Evolutionary conservation across 1,140 invertebrate genomes (phyloP).

Genomic region (Maniola jurtina): DNA sequence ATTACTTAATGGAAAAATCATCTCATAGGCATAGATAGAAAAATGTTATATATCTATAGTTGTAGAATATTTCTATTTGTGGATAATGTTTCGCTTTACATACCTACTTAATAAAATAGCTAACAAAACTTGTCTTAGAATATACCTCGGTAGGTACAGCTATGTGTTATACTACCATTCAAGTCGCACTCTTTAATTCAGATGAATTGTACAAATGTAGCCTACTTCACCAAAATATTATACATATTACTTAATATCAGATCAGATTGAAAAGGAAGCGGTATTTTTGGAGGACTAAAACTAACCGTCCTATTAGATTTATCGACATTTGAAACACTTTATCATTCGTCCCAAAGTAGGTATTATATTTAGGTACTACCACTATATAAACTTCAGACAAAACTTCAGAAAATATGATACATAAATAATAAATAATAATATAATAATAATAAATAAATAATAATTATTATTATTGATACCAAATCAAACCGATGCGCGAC

Average conservation of each 20-base stretch:
- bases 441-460: no score
- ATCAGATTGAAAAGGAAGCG: slow-evolving; percentile 1
- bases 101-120: neutral
- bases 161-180: no score
- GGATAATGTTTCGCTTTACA: slow-evolving; percentile 22
- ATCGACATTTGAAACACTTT: neutral
- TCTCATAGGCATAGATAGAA: slow-evolving; percentile 31
- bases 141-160: no score
- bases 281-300: slow-evolving; percentile 21
- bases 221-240: neutral
- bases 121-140: no score
- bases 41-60: slow-evolving; percentile 27
- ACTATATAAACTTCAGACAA: neutral
- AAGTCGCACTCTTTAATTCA: no score
- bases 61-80: slow-evolving; percentile 18
- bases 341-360: neutral
- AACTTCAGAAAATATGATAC: no score
- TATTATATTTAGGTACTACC: no score
- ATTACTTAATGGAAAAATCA: slow-evolving; percentile 26
- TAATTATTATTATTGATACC: no score
- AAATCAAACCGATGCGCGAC: no score
- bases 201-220: neutral
- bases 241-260: neutral
- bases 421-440: no score
- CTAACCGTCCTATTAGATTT: slow-evolving; percentile 27